These are phyloP conservation scores for Chorisops tibialis DNA, from an alignment of 2,888 invertebrate genomes.

Conservation along the genomic window DNA sequence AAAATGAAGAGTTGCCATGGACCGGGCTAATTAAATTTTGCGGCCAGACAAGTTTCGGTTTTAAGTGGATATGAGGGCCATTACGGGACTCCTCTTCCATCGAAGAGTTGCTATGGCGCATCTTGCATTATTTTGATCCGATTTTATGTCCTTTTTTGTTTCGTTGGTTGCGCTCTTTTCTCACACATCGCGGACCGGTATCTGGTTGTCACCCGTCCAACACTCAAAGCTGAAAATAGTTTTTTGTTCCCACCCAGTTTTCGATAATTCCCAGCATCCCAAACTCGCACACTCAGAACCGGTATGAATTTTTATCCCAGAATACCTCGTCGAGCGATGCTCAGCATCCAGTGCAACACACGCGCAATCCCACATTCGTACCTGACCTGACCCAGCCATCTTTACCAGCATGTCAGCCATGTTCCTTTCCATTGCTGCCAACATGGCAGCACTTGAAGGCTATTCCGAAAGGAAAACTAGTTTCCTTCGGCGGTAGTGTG, in stretches of 20 bases:
- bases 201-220: neutral
- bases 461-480: neutral
- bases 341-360: neutral
- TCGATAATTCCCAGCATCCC: neutral
- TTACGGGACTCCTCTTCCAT: no score
- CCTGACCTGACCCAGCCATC: neutral
- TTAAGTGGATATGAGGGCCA: no score
- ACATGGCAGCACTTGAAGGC: neutral
- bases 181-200: neutral
- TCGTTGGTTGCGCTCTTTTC: neutral
- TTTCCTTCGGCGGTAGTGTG: neutral
- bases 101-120: neutral
- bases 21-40: no score
- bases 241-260: slow-evolving; percentile 28
- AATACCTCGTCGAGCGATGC: neutral
- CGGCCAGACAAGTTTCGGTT: no score
- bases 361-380: neutral
- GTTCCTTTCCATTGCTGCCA: slow-evolving; percentile 14
- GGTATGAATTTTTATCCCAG: neutral
- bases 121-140: slow-evolving; percentile 3
- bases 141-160: neutral
- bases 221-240: slow-evolving; percentile 19
- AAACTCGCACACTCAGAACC: neutral
- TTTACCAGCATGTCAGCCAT: slow-evolving; percentile 15
- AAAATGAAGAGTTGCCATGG: no score